Percentiles rank a stretch among this genome's conserved stretches.
phyloP scores from a whole-genome alignment of 1,140 invertebrate genomes.

The Diplogasteroides magnus region DNA sequence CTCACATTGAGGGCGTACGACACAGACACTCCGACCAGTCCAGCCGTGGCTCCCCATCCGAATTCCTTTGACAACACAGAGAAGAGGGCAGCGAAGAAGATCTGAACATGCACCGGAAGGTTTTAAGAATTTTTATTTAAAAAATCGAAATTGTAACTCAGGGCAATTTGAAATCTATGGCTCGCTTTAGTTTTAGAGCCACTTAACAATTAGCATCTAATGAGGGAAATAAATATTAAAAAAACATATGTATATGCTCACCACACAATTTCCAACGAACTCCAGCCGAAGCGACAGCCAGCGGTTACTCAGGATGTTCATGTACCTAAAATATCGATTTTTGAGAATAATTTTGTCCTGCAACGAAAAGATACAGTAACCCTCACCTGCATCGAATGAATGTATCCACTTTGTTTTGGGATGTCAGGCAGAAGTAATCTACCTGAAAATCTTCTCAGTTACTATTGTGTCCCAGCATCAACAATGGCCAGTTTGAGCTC shows the following conservation, averaged over 20 bases:
- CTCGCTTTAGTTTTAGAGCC: too few species aligned
- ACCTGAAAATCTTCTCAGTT: slow-evolving; percentile 10
- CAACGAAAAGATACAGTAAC: background rate
- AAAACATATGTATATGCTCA: too few species aligned
- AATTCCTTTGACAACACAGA: slow-evolving; percentile 48
- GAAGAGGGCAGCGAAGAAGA: slow-evolving; percentile 60
- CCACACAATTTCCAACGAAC: slow-evolving; percentile 59
- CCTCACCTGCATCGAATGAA: slow-evolving; percentile 21
- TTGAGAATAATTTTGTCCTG: background rate
- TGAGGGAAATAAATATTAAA: too few species aligned
- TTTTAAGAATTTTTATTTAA: too few species aligned
- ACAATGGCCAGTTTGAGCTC: too few species aligned
- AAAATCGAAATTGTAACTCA: too few species aligned
- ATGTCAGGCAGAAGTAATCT: slow-evolving; percentile 31
- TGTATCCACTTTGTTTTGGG: slow-evolving; percentile 21
- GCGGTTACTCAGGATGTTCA: slow-evolving; percentile 34
- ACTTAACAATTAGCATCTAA: too few species aligned
- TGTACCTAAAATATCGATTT: slow-evolving; percentile 23
- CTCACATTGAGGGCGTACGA: slow-evolving; percentile 49
- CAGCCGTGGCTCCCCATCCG: slow-evolving; percentile 62
- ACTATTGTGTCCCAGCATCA: too few species aligned
- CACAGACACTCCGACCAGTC: slow-evolving; percentile 56
- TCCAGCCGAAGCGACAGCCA: slow-evolving; percentile 61
- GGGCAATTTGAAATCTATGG: too few species aligned
- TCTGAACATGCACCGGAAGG: too few species aligned